Base-by-base conservation (phyloP, 2,797 vertebrate genomes). In the Taenioides sp. region DNA sequence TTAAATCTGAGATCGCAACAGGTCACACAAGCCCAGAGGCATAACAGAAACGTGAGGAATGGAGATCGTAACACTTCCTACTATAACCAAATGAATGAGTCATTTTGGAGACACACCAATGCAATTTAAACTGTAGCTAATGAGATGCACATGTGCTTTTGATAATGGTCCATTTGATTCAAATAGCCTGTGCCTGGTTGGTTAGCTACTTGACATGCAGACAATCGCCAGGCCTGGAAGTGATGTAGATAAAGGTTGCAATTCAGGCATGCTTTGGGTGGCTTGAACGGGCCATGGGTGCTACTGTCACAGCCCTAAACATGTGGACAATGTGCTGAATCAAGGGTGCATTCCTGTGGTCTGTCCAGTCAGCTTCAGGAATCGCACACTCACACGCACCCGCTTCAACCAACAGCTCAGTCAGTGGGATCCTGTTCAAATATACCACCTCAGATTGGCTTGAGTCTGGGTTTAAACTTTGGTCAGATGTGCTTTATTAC, bases 251-350 rank as follows among this genome's bases (percentile, higher is more conserved):
- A 12, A 70, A 69, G 52, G 54, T 55, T 79, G 76, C 9, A 71
- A 71, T 82, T 80, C 23, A 63, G 49, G 61, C 67, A 4, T 28
- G 12, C 71, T 78, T 73, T 69, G 77, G 73, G 65, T 66, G 61
- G 67, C 76, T 73, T 75, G 61, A 71, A 74, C 78, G 69, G 64
- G 65, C 65, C 75, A 62, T 18, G 40, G 49, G 49, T n/a, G 65
- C 77, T 55, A 28, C 77, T 79, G 81, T 85, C 76, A 71, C 78
- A 54, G 72, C 80, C 78, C 81, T 77, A 75, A 90, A 86, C 83
- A 87, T 80, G 81, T 81, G 75, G 86, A 75, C 85, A 89, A 89
- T 92, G 81, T 92, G 91, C 90, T 91, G 89, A 92, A 84, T 92
- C 90, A 91, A 89, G 81, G 81, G 76, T 7, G 78, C 86, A 91